A percentile compares a stretch with the other conserved stretches of the same genome.
Conservation (phyloP, 2,113 vertebrate genomes). For the Cynocephalus volans region DNA sequence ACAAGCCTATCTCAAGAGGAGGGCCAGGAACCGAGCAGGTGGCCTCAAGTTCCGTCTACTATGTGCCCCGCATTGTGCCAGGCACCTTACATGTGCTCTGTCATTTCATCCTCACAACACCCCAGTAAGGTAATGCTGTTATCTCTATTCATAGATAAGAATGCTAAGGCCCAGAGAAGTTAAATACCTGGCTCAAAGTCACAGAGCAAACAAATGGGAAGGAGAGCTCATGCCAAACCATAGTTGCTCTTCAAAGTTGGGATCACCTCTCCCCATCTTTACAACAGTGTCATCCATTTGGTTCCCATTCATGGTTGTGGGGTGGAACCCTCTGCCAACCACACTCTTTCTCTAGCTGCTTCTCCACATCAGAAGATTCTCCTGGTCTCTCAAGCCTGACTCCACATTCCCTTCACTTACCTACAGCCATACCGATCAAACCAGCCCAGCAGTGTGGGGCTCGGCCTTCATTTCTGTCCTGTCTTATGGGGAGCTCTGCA, state of each 20-base stretch:
- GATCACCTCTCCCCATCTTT: not conserved
- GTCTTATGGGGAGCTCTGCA: not conserved
- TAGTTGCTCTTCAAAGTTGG: not conserved
- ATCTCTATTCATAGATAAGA: not conserved
- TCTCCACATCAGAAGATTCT: not conserved
- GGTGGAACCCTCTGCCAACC: not conserved
- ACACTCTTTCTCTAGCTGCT: not conserved
- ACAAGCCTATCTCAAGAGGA: not conserved
- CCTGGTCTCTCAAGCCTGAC: not conserved
- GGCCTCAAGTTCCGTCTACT: not conserved
- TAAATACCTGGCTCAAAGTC: not conserved
- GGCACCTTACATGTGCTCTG: not conserved
- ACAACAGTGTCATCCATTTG: not conserved
- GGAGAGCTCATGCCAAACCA: not conserved
- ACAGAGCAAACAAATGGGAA: not conserved
- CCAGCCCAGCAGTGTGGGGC: too few relatives aligned
- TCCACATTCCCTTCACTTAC: not conserved
- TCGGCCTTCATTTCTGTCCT: not conserved
- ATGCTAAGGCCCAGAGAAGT: not conserved
- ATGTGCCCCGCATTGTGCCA: not conserved
- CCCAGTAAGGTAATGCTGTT: not conserved
- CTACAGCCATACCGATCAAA: not conserved
- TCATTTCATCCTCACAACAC: not conserved
- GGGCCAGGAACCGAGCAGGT: not conserved
- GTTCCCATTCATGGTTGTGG: not conserved